Conservation (phyloP, 2,797 vertebrate species). For the Scarus forsteni region DNA sequence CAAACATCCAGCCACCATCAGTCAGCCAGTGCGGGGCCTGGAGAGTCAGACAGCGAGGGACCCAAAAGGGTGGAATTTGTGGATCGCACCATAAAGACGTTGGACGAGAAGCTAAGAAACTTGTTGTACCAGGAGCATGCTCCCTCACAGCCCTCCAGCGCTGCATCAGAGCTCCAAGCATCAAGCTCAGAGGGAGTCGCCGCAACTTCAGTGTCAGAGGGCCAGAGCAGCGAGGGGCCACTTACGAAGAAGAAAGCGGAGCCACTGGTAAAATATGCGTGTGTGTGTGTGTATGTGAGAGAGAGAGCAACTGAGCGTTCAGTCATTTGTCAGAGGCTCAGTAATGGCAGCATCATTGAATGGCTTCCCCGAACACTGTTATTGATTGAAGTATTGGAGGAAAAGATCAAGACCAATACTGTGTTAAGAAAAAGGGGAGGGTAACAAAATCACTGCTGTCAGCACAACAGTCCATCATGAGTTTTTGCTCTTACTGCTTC, state of each 20-base stretch:
- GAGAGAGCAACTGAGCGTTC: constrained; percentile 2
- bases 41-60: constrained; percentile 92
- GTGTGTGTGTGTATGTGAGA: constrained; percentile 11
- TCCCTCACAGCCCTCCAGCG: constrained; percentile 69
- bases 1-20: constrained; percentile 79
- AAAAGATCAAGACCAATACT: constrained; percentile 44
- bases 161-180: constrained; percentile 63
- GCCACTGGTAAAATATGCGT: constrained; percentile 76
- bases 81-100: constrained; percentile 95
- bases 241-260: constrained; percentile 78
- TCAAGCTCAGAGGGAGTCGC: constrained; percentile 78
- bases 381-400: constrained; percentile 51
- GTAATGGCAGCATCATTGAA: constrained; percentile 30
- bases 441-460: constrained; percentile 39
- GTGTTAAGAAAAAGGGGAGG: constrained; percentile 27
- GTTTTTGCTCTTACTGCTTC: constrained; percentile 17
- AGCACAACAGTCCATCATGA: constrained; percentile 27
- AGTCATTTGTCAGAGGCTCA: constrained; percentile 17
- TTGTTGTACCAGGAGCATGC: constrained; percentile 90
- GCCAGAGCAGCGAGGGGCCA: constrained; percentile 78
- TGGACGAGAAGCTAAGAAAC: constrained; percentile 95
- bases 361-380: constrained; percentile 18
- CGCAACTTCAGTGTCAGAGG: constrained; percentile 76
- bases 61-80: constrained; percentile 92
- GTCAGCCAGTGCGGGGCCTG: constrained; percentile 82